Base-by-base conservation (phyloP, 2,888 invertebrate species). In the Lepeophtheirus nordmannii region DNA sequence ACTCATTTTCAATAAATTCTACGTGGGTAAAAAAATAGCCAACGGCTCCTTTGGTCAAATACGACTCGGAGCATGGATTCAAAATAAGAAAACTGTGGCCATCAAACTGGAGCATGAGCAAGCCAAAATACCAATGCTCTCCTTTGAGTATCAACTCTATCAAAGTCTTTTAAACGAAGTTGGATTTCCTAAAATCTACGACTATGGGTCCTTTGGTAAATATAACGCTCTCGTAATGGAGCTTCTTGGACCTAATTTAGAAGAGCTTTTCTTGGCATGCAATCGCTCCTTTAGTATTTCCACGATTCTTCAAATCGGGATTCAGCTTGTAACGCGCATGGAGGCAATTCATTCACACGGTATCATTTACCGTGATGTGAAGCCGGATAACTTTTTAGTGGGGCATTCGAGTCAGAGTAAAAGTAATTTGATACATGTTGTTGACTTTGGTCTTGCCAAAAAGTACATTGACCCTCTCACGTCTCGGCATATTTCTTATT, bases 221-320 rank as follows among this genome's bases (percentile, higher is more conserved):
- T 78, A 78, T 74, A 80, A 79, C 72, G 79, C 79, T 58, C 72
- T 80, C 58, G 79, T 79, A 20, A 73, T 80, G 73, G 79, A 80
- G 70, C 71, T 80, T 67, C 73, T 79, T 53, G 79, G 79, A 14
- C 78, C 79, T 67, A 78, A 78, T 68, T 73, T 79, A 46, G 79
- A 79, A 72, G 79, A 79, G 70, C 73, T 79, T 40, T 79, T 79
- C 72, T 79, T 80, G 71, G 71, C 78, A 60, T 80, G 79, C 73
- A 78, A 79, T 69, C 73, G 79, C 60, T 77, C 77, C 70, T 80
- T 79, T 71, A 75, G 77, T 17, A 72, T 80, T 38, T 79, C 79
- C 71, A 79, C 78, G 58, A 79, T 79, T 61, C 75, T 78, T 62
- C 78, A 79, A 78, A 73, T 78, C 57, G 78, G 79, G 58, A 76